Base-by-base conservation (phyloP, 2,113 vertebrate species). In the Solea senegalensis region DNA sequence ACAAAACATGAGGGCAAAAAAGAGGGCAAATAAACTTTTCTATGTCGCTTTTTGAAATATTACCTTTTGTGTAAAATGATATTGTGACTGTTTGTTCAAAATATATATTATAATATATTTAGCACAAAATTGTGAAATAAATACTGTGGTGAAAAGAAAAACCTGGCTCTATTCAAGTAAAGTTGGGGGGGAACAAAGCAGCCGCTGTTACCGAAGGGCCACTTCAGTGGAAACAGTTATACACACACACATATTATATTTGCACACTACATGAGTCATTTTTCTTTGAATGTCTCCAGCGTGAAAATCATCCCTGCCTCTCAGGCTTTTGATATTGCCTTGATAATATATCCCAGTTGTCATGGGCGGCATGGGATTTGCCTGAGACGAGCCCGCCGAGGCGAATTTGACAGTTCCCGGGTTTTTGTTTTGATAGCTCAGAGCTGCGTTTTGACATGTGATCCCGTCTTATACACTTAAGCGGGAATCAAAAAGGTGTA, bases 401-500 rank as follows among this genome's bases (percentile, higher is more conserved):
- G 70, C 65, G 65, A 69, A 70, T 76, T 28, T 75, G 81, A 76
- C 81, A 84, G 64, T 44, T 85, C 65, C 67, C 75, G 55, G 72
- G 40, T 85, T 64, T 21, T 75, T 82, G 59, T 72, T 83, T 82
- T 79, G 73, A 88, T 78, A 51, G 12, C 59, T 49, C 79, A 74
- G 77, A 70, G 72, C 72, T 65, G 16, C 12, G 59, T 80, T 21
- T 51, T 84, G 88, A 80, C 65, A 78, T 40, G 50, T 54, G 68
- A 86, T 78, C 57, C 55, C 55, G 64, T 71, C 73, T 82, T 58
- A 44, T 53, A 55, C 59, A 82, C 57, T 63, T 70, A 63, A 46
- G 64, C 59, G 44, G 76, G 56, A 74, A 77, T 88, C 68, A 86
- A 76, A 21, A 83, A 74, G 74, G 62, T 80, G 78, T 40, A 81